Evolutionary conservation across 2,113 vertebrate genomes (phyloP).

Genomic region (Labeo rohita): DNA sequence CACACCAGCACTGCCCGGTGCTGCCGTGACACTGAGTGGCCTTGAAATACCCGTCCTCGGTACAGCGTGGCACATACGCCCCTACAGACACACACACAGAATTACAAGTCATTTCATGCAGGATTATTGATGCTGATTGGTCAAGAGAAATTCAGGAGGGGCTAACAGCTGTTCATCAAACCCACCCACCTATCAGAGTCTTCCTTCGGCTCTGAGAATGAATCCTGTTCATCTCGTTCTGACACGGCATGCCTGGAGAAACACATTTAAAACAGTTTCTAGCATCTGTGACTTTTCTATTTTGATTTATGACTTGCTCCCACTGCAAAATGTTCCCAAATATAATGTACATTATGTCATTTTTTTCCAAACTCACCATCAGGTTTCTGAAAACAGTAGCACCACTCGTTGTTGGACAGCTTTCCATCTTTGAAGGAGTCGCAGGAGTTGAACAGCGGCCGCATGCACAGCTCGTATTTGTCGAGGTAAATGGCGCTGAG

Average conservation of each 20-base stretch:
- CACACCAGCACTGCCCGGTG: slow-evolving; percentile 96
- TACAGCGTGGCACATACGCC: slow-evolving; percentile 89
- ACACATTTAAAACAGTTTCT: slow-evolving; percentile 24
- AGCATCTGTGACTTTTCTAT: not conserved
- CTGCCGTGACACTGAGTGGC: slow-evolving; percentile 92
- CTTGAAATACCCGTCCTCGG: slow-evolving; percentile 94
- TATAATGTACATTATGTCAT: not conserved
- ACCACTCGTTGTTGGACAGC: slow-evolving; percentile 88
- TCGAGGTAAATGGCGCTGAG: slow-evolving; percentile 95
- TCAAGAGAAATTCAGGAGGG: not conserved
- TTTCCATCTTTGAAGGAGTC: slow-evolving; percentile 90
- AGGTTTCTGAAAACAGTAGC: slow-evolving; percentile 88
- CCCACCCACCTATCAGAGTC: slow-evolving; percentile 87
- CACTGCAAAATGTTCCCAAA: not conserved
- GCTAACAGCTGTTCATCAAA: slow-evolving; percentile 27
- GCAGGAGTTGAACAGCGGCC: slow-evolving; percentile 83
- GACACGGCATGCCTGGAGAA: slow-evolving; percentile 90
- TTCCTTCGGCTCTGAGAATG: slow-evolving; percentile 90
- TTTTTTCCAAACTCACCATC: slow-evolving; percentile 72
- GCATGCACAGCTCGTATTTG: slow-evolving; percentile 94
- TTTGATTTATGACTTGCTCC: not conserved
- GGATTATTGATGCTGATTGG: not conserved
- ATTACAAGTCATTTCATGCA: not conserved
- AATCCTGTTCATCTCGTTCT: slow-evolving; percentile 94
- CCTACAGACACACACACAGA: slow-evolving; percentile 72